Evolutionary conservation across 2,888 invertebrate genomes (phyloP).

Genomic region (Drosophila villosipedis): DNA sequence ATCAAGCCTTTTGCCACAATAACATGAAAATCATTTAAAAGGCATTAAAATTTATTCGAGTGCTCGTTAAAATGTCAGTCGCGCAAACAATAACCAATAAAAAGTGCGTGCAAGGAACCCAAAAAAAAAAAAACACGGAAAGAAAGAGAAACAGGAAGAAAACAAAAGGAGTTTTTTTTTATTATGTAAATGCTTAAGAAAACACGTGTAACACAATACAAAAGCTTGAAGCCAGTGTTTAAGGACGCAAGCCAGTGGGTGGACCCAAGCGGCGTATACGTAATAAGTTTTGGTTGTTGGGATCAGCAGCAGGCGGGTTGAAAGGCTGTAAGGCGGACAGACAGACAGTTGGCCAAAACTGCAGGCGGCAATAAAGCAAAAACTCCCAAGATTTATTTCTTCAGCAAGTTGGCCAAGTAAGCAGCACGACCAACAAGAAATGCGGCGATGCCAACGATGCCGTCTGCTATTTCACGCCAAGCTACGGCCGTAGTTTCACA

Average conservation of each 20-base stretch:
- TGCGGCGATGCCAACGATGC: constrained; percentile 44
- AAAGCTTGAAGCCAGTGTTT: constrained; percentile 49
- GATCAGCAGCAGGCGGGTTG: constrained; percentile 3
- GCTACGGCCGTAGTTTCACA: constrained; percentile 38
- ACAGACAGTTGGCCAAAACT: constrained; percentile 42
- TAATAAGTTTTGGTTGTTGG: constrained; percentile 52
- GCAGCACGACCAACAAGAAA: constrained; percentile 26
- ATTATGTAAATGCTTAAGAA: constrained; percentile 68
- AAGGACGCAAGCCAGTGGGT: constrained; percentile 5
- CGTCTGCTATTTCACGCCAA: constrained; percentile 55
- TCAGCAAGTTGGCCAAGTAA: constrained; percentile 57
- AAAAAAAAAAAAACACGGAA: background rate
- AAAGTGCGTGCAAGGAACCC: constrained; percentile 58
- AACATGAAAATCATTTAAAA: constrained; percentile 70
- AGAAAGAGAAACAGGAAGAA: background rate
- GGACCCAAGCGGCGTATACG: constrained; percentile 55
- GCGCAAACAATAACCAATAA: constrained; percentile 69
- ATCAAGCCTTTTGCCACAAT: constrained; percentile 56
- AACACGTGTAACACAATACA: constrained; percentile 68
- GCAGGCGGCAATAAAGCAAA: constrained; percentile 73
- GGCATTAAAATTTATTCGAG: constrained; percentile 76
- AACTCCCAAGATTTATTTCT: constrained; percentile 79
- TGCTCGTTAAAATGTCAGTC: constrained; percentile 73
- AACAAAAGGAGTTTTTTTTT: constrained; percentile 31
- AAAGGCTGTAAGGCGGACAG: background rate